These are phyloP conservation scores for Epirrhoe alternata DNA, from an alignment of 2,888 invertebrate species.

Conservation along the genomic window DNA sequence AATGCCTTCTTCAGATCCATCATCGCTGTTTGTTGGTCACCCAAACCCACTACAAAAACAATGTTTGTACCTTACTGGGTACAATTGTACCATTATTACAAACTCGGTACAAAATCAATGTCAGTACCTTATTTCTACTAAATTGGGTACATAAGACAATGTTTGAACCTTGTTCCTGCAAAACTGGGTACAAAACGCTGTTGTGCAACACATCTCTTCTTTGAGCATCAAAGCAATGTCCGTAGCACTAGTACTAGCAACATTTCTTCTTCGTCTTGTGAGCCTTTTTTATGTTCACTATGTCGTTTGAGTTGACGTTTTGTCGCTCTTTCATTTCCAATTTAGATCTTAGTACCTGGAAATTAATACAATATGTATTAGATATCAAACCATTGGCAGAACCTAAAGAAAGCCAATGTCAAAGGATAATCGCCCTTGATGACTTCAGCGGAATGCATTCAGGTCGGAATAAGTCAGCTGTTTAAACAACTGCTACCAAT, in stretches of 20 bases:
- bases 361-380: conserved; percentile 44
- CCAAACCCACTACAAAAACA: conserved; percentile 28
- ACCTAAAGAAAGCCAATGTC: too few species aligned
- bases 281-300: conserved; percentile 89
- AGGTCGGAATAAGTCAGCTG: too few species aligned
- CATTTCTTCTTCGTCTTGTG: conserved; percentile 87
- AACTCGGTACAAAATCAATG: background rate
- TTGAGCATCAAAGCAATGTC: conserved; percentile 81
- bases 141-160: conserved; percentile 14
- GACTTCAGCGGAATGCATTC: too few species aligned
- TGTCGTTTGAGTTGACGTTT: conserved; percentile 88
- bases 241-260: conserved; percentile 83
- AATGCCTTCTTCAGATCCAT: conserved; percentile 11
- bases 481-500: too few species aligned
- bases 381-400: too few species aligned
- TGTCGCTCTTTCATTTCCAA: conserved; percentile 91
- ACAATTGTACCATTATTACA: background rate
- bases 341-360: conserved; percentile 94
- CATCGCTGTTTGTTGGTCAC: conserved; percentile 22
- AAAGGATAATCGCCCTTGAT: too few species aligned
- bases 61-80: conserved; percentile 15
- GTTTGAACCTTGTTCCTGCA: background rate
- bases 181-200: conserved; percentile 59
- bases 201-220: conserved; percentile 75
- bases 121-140: conserved; percentile 33